phyloP scores from a whole-genome alignment of 2,888 invertebrate genomes.

The Orthosia gracilis region DNA sequence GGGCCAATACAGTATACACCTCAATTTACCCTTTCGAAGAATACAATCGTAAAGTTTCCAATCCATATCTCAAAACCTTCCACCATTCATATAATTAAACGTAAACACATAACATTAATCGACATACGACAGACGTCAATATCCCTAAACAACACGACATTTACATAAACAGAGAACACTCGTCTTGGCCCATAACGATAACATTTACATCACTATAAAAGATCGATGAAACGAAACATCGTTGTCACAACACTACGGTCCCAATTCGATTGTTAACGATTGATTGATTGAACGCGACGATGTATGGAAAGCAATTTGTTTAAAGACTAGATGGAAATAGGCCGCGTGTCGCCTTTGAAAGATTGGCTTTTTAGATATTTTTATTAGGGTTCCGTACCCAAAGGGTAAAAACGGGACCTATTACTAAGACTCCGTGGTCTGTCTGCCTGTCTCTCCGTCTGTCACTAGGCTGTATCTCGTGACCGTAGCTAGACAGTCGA shows the following conservation, averaged over 20 bases:
- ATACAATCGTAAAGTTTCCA: neutral
- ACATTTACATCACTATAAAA: conserved; percentile 43
- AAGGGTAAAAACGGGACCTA: no score
- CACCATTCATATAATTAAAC: conserved; percentile 39
- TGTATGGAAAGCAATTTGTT: conserved; percentile 46
- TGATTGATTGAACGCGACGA: conserved; percentile 48
- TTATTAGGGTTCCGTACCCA: no score
- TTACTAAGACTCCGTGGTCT: no score
- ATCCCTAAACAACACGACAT: conserved; percentile 41
- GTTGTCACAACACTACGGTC: conserved; percentile 27
- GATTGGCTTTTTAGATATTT: neutral
- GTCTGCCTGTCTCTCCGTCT: no score
- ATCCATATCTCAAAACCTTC: conserved; percentile 14
- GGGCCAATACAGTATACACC: neutral
- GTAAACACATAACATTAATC: conserved; percentile 37
- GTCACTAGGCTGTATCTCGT: no score
- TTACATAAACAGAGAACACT: conserved; percentile 28
- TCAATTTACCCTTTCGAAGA: neutral
- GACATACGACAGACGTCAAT: conserved; percentile 35
- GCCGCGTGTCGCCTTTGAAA: conserved; percentile 1
- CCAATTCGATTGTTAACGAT: conserved; percentile 44
- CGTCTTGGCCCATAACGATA: conserved; percentile 30
- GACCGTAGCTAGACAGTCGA: no score
- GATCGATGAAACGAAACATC: conserved; percentile 36
- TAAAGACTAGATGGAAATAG: conserved; percentile 16